A percentile compares a stretch with the other conserved stretches of the same genome.
These are phyloP conservation scores for Mobula hypostoma DNA, from an alignment of 2,113 vertebrate species.

Conservation along the genomic window DNA sequence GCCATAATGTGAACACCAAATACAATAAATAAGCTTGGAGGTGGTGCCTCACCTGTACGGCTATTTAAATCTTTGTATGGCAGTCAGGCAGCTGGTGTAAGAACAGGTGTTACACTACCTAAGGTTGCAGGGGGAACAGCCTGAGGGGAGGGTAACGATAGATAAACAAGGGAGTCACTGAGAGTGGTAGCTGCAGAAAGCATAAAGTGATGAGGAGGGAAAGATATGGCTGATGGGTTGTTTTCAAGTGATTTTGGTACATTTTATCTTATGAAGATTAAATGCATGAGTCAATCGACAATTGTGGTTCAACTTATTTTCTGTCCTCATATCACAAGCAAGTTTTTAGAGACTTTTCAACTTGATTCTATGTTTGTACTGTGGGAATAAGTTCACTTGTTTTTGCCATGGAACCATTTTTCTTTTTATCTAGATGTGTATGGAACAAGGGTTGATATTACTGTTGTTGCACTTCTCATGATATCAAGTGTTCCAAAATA, in stretches of 20 bases:
- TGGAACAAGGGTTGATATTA: background rate
- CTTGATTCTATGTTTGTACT: background rate
- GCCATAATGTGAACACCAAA: too few species aligned
- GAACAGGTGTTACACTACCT: too few species aligned
- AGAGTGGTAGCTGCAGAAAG: too few species aligned
- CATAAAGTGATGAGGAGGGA: too few species aligned
- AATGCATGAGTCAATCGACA: background rate
- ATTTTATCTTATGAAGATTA: background rate
- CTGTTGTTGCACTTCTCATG: background rate
- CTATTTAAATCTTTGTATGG: too few species aligned
- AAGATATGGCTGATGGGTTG: too few species aligned
- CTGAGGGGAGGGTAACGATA: too few species aligned
- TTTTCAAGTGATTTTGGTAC: background rate
- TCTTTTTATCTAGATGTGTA: background rate
- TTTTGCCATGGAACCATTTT: background rate
- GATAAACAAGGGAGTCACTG: too few species aligned
- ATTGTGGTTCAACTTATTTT: background rate
- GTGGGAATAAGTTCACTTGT: background rate
- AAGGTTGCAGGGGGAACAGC: too few species aligned
- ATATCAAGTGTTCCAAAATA: background rate
- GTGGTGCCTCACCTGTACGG: too few species aligned
- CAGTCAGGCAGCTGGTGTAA: too few species aligned
- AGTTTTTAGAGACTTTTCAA: background rate
- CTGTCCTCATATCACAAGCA: background rate
- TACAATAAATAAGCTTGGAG: too few species aligned